Base-by-base conservation (phyloP, 2,888 invertebrate species). In the Folsomia candida region DNA sequence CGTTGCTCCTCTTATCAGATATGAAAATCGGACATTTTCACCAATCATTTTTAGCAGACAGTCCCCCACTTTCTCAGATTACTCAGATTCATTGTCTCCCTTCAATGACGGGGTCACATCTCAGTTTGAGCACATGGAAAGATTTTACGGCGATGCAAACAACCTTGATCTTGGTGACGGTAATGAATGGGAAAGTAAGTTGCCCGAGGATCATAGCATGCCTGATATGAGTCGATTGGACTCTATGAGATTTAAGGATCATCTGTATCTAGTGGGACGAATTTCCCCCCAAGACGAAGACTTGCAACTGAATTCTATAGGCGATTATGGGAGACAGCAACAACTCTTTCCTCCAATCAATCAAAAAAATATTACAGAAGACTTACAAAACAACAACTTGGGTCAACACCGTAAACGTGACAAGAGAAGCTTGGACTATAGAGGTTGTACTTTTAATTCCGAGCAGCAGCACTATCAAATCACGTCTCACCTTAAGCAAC, bases 311-410 rank as follows among this genome's bases (percentile, higher is more conserved):
- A 82, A 81, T 68, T 85, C 85, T 1, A 86, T 87, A 81, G 88
- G 88, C 14, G 86, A 89, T 26, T 89, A 89, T 81, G 82, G 82
- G 85, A 87, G 87, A 25, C 73, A 22, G 26, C 6, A 20, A 25
- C 22, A 20, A 6, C 27, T 60, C n/a, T 27, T 60, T 60, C 60
- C 60, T 4, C 60, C 60, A 6, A 25, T 60, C 6, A 26, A 25
- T 25, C 60, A 60, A 11, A 25, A 60, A 25, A 4, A 25, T 6
- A 60, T 60, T 25, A 60, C 26, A 11, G 22, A 20, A 25, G 60
- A 60, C n/a, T 26, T 60, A 26, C 22, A 20, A 3, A 60, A 25
- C 11, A 25, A 6, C 6, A 26, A 60, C 22, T 25, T 24, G 9
- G 60, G 22, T 9, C 11, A 9, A 57, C 14, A 20, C 20, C 20